Base-by-base conservation (phyloP, 2,888 invertebrate genomes). In the Eupithecia tripunctaria region DNA sequence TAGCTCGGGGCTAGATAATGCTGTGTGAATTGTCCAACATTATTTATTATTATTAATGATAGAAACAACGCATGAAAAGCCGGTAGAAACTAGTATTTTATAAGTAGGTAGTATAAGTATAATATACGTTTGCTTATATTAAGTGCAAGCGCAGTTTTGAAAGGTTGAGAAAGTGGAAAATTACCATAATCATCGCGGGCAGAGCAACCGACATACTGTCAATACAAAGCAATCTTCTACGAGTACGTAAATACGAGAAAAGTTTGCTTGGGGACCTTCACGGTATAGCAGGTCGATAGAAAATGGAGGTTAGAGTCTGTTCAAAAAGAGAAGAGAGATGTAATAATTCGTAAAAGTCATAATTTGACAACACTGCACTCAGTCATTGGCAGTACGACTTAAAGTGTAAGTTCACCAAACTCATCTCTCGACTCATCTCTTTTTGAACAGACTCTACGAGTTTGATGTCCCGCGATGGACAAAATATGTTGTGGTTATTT, bases 121-220 rank as follows among this genome's bases (percentile, higher is more conserved):
- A 59, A 59, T n/a, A 38, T 25, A 64, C 1, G 64, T 64, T 21
- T 21, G 15, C 36, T 14, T 21, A 59, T 41, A 56, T 64, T 67
- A 69, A 69, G 59, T 47, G 47, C 70, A 68, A 32, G n/a, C 62
- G 64, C 67, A 27, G 36, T 15, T 62, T 65, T 32, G 47, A 69
- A 68, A 66, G 65, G 41, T 86, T 88, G 87, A 79, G 91, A 91
- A 91, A 91, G 91, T 91, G 91, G 91, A 91, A 91, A 91, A 91
- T 90, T 84, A 86, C 84, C 77, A 80, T 87, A 89, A 90, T 88
- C 77, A 83, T 75, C 59, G 77, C 67, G 29, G 41, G 41, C 32
- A 29, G 68, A 47, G 63, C 65, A 21, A 32, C 63, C 71, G 47
- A 62, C 68, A 66, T 14, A 70, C 74, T 68, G 65, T 73, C 76